Evolutionary conservation across 2,888 invertebrate species (phyloP).

Genomic region (Eugnorisma glareosa): DNA sequence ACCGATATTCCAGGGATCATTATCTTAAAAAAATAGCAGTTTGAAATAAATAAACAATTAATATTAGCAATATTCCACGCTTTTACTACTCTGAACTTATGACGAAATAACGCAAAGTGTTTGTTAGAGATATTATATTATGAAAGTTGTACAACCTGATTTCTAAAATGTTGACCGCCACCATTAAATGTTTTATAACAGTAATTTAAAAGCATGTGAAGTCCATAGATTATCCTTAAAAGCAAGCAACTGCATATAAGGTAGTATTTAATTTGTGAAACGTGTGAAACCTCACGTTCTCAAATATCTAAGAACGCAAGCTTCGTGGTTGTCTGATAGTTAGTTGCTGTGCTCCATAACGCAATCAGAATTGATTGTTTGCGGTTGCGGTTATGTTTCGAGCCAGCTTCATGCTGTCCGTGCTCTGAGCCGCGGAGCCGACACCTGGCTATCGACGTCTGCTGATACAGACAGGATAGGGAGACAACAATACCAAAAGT

Average conservation of each 20-base stretch:
- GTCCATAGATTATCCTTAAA: not conserved
- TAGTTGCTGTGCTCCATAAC: not conserved
- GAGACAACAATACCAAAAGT: not conserved
- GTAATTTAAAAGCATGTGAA: not conserved
- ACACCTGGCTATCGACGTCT: conserved; percentile 4
- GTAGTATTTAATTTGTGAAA: conserved; percentile 6
- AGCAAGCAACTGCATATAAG: not conserved
- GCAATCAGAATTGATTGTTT: conserved; percentile 49
- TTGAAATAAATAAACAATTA: conserved; percentile 2
- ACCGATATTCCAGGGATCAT: not conserved
- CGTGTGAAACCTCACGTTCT: conserved; percentile 21
- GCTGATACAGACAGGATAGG: too few relatives aligned
- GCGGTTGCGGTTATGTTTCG: conserved; percentile 9
- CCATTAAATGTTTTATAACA: not conserved
- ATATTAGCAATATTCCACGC: not conserved
- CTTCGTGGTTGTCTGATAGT: conserved; percentile 4
- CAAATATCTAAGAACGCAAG: conserved; percentile 2
- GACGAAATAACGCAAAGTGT: not conserved
- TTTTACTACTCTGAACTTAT: not conserved
- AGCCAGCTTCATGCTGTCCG: not conserved
- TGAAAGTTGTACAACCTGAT: too few relatives aligned
- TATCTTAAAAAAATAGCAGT: not conserved
- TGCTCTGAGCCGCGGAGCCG: conserved; percentile 5
- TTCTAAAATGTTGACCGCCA: not conserved
- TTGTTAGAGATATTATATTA: too few relatives aligned